phyloP scores from a whole-genome alignment of 1,140 invertebrate genomes.

The Microplitis mediator region DNA sequence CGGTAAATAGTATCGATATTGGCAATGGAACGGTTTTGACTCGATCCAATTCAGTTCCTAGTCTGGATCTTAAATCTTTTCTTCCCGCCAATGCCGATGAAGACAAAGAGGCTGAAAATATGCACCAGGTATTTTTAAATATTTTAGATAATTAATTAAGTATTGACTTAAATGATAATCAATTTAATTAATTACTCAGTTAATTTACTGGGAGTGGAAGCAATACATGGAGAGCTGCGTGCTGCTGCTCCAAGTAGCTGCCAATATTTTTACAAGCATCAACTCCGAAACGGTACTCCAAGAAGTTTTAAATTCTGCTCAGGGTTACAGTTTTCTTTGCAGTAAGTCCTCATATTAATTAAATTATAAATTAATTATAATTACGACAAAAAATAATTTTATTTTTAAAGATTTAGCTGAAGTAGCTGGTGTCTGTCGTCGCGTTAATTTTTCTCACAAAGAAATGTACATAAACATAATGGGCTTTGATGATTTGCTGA shows the following conservation, averaged over 20 bases:
- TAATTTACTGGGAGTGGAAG: slow-evolving; percentile 65
- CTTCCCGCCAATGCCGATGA: slow-evolving; percentile 54
- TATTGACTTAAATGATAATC: slow-evolving; percentile 4
- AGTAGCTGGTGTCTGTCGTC: slow-evolving; percentile 58
- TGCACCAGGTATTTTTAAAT: slow-evolving; percentile 54
- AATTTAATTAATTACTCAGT: slow-evolving; percentile 37
- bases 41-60: slow-evolving; percentile 61
- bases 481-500: slow-evolving; percentile 58
- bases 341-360: slow-evolving; percentile 53
- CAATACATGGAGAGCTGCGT: slow-evolving; percentile 67
- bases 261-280: slow-evolving; percentile 65
- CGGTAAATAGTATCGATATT: slow-evolving; percentile 58
- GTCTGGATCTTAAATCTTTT: slow-evolving; percentile 61
- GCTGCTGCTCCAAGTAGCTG: slow-evolving; percentile 63
- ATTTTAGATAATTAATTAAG: neutral
- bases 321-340: slow-evolving; percentile 67
- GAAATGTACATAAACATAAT: slow-evolving; percentile 62
- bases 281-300: slow-evolving; percentile 64
- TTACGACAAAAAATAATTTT: neutral
- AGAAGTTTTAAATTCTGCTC: slow-evolving; percentile 65
- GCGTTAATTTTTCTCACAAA: slow-evolving; percentile 60
- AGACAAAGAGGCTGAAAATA: slow-evolving; percentile 51
- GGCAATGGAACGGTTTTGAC: slow-evolving; percentile 49
- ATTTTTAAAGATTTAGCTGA: slow-evolving; percentile 56
- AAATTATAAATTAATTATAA: slow-evolving; percentile 4